A percentile compares a stretch with the other conserved stretches of the same genome.
Evolutionary conservation across 2,888 invertebrate species (phyloP).

Genomic region (Lepas anatifera): DNA sequence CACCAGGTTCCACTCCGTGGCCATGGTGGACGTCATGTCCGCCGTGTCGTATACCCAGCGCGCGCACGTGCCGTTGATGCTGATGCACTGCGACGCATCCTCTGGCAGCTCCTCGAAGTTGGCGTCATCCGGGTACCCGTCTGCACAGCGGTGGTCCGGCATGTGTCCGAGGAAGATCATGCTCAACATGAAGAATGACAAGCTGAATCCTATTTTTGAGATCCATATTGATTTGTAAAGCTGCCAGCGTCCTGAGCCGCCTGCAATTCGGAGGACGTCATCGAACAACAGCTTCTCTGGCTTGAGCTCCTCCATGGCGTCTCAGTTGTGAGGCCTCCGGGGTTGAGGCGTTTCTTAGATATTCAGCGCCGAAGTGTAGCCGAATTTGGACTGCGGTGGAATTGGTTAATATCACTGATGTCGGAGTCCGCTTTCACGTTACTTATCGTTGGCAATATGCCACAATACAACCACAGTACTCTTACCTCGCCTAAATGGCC

Average conservation of each 20-base stretch:
- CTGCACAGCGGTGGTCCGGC: conserved; percentile 13
- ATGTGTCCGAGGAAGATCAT: conserved; percentile 16
- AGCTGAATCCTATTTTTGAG: background rate
- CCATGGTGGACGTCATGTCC: conserved; percentile 16
- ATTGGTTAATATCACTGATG: too few species aligned
- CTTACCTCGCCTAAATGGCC: too few species aligned
- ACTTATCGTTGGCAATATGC: too few species aligned
- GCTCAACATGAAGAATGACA: background rate
- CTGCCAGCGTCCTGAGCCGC: conserved; percentile 18
- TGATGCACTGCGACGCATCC: background rate
- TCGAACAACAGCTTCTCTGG: too few species aligned
- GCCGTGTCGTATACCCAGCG: conserved; percentile 19
- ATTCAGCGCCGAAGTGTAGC: too few species aligned
- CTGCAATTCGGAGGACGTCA: conserved; percentile 16
- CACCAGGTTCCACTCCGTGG: conserved; percentile 24
- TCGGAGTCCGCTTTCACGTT: too few species aligned
- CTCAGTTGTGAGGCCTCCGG: too few species aligned
- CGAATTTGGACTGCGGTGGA: too few species aligned
- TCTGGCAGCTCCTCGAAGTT: background rate
- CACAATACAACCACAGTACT: too few species aligned
- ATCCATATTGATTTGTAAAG: conserved; percentile 12
- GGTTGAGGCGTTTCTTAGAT: too few species aligned
- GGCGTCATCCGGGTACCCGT: conserved; percentile 4
- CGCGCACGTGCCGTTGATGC: conserved; percentile 14
- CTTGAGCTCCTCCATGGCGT: too few species aligned